Evolutionary conservation across 2,113 vertebrate genomes (phyloP).

Genomic region (Phoenicopterus ruber): DNA sequence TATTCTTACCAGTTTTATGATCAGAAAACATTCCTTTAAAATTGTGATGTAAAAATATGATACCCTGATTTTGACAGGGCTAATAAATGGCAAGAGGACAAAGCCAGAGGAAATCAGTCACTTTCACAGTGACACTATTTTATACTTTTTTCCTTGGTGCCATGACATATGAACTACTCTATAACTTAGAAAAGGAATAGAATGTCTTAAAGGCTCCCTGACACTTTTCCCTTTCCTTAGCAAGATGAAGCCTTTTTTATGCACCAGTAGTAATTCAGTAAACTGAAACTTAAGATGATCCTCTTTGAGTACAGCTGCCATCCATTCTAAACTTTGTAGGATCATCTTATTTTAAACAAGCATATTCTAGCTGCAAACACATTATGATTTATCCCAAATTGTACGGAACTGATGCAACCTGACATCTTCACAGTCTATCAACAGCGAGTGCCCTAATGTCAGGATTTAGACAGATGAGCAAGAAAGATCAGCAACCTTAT

Average conservation of each 20-base stretch:
- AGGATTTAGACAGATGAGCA: background rate
- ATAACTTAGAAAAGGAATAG: background rate
- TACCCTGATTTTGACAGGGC: background rate
- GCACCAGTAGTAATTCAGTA: background rate
- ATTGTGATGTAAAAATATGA: background rate
- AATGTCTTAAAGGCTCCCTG: background rate
- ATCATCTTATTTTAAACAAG: background rate
- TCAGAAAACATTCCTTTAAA: background rate
- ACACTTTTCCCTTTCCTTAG: background rate
- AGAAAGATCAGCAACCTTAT: background rate
- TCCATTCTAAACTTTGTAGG: background rate
- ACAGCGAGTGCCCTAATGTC: background rate
- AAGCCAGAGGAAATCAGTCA: background rate
- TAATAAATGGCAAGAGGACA: background rate
- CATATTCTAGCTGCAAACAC: background rate
- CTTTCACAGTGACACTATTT: background rate
- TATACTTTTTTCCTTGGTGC: background rate
- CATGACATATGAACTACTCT: background rate
- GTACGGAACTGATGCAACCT: background rate
- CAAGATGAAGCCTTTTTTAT: background rate
- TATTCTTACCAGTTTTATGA: background rate
- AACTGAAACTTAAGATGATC: background rate
- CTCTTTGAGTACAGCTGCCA: background rate
- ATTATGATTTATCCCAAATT: background rate
- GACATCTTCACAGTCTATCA: background rate